Conservation (phyloP, 2,888 invertebrate genomes). For the Baronia brevicornis region DNA sequence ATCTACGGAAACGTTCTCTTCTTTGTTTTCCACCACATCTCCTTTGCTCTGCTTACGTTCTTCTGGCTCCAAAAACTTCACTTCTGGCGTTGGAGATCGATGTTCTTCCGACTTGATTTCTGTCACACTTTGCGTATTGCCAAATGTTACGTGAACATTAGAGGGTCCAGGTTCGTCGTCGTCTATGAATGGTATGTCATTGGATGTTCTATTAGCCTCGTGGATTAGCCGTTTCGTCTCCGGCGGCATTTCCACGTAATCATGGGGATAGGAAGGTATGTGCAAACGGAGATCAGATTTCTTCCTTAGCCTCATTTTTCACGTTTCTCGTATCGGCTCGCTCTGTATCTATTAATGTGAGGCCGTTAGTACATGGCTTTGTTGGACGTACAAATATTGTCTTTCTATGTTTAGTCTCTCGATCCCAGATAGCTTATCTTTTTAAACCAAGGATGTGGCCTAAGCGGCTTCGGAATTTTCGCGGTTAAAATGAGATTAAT, state of each 20-base stretch:
- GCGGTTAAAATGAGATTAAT: no score
- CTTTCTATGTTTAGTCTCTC: slow-evolving; percentile 6
- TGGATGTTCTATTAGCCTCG: slow-evolving; percentile 29
- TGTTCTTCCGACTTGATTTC: slow-evolving; percentile 12
- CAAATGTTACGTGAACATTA: slow-evolving; percentile 17
- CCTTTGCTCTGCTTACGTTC: slow-evolving; percentile 10
- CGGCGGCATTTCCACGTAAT: slow-evolving; percentile 60
- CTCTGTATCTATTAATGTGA: slow-evolving; percentile 2
- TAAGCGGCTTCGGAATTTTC: no score
- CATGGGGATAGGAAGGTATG: slow-evolving; percentile 53
- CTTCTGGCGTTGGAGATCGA: slow-evolving; percentile 50
- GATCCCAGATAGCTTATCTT: slow-evolving; percentile 11
- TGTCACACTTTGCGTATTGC: slow-evolving; percentile 17
- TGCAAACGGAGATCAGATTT: slow-evolving; percentile 52
- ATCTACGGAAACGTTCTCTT: slow-evolving; percentile 15
- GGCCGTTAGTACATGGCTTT: no score
- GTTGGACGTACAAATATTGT: slow-evolving; percentile 15
- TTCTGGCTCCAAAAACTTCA: slow-evolving; percentile 33
- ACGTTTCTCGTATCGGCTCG: slow-evolving; percentile 8
- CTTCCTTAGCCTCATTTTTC: slow-evolving; percentile 46
- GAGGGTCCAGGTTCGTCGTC: slow-evolving; percentile 23
- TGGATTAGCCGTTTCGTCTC: slow-evolving; percentile 38
- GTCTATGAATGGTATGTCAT: slow-evolving; percentile 34
- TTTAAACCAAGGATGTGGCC: slow-evolving; percentile 3
- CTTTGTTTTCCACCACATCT: slow-evolving; percentile 12